Evolutionary conservation across 2,113 vertebrate species (phyloP), one percentile per base, ranked within the genome.

Genomic region (Centrocercus urophasianus): DNA sequence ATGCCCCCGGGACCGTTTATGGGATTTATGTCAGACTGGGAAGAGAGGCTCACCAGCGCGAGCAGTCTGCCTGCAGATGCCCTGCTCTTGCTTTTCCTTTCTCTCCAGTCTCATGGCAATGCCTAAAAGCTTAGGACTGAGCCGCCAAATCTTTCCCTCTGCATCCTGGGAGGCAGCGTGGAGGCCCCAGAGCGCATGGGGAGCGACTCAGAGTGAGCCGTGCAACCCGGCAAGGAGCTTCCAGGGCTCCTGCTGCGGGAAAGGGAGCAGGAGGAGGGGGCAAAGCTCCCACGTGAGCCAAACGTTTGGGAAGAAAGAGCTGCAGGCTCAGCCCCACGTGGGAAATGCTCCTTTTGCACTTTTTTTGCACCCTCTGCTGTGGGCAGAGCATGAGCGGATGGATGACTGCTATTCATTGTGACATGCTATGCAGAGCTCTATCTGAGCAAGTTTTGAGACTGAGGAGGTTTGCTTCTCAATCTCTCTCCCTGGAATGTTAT

Each of bases 331-430:
- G 34, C 30, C 59, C 21, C 11, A 7, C 42, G 11, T 32, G n/a
- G 74, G 66, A 93, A 85, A 85, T 25, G 63, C 52, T 92, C 84
- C 78, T 36, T 52, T 80, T 63, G 5, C 34, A 18, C 59, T 8
- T 84, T 52, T 88, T 78, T 24, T 21, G 3, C 77, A 83, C 66
- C 8, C 30, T 86, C 42, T 71, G 50, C 70, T 76, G 36, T 40
- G 74, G 64, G 67, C 56, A 93, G 83, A 90, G 48, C 16, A 50
- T 12, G 3, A 56, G 80, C 21, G 32, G 75, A 72, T 24, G 32
- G 75, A 72, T 24, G 12, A 43, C 47, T 76, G n/a, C 86, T 93
- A 69, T 88, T 93, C 78, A 93, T 76, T 61, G 42, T 21, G 67
- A 14, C 45, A 43, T 2, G 48, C 3, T 0, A 15, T 20, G 66